A percentile compares a stretch with the other conserved stretches of the same genome.
These are phyloP conservation scores for Ptychadena robeensis DNA, from an alignment of 2,797 vertebrate genomes.

Conservation along the genomic window DNA sequence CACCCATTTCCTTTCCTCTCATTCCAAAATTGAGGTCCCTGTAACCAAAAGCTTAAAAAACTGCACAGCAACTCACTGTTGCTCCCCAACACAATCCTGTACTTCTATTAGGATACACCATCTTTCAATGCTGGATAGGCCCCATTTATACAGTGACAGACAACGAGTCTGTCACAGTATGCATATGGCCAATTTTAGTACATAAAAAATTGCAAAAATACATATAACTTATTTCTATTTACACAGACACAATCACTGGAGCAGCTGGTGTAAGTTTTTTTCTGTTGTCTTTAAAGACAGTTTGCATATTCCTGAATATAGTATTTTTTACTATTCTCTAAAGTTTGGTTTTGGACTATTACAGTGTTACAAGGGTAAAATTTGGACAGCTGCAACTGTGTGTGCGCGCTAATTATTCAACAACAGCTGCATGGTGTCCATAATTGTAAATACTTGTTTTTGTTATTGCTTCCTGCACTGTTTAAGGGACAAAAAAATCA, in stretches of 20 bases:
- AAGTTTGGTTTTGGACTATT: conserved; percentile 47
- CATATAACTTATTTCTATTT: not conserved
- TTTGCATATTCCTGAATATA: conserved; percentile 30
- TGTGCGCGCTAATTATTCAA: conserved; percentile 48
- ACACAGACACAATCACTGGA: not conserved
- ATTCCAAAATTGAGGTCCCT: too few relatives aligned
- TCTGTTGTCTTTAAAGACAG: not conserved
- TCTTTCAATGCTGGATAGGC: too few relatives aligned
- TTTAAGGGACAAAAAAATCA: not conserved
- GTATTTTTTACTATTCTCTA: conserved; percentile 33
- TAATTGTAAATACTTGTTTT: conserved; percentile 58
- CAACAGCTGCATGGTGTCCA: conserved; percentile 58
- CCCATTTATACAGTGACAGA: too few relatives aligned
- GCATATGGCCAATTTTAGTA: not conserved
- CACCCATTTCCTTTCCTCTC: too few relatives aligned
- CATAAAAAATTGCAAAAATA: not conserved
- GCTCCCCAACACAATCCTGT: too few relatives aligned
- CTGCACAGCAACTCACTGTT: too few relatives aligned
- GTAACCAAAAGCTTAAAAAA: too few relatives aligned
- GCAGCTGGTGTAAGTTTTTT: not conserved
- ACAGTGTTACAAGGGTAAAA: conserved; percentile 32
- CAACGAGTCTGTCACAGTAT: too few relatives aligned
- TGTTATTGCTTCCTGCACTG: conserved; percentile 40
- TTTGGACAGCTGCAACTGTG: conserved; percentile 56
- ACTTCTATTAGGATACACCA: too few relatives aligned